Evolutionary conservation across 2,797 vertebrate genomes (phyloP).

Genomic region (Peromyscus nudipes): DNA sequence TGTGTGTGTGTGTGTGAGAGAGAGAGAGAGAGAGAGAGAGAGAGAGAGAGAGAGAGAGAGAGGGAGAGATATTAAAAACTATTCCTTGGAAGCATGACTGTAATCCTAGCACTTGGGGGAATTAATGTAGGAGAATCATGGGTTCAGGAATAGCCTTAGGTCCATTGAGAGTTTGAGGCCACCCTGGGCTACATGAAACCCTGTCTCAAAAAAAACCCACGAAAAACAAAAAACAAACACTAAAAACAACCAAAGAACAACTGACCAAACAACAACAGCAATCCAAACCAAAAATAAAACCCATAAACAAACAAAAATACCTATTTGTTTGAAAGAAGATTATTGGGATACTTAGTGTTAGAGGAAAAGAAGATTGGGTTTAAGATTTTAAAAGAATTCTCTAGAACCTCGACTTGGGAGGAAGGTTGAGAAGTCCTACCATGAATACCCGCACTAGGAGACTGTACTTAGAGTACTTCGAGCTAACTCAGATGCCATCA

Average conservation of each 20-base stretch:
- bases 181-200: not conserved
- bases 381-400: constrained; percentile 60
- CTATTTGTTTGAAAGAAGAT: constrained; percentile 13
- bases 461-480: not conserved
- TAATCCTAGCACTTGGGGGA: not conserved
- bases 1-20: too few species aligned
- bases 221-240: not conserved
- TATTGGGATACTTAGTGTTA: not conserved
- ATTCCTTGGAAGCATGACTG: constrained; percentile 3
- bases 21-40: too few species aligned
- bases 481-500: not conserved
- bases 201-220: not conserved
- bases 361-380: constrained; percentile 1
- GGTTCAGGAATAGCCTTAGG: not conserved
- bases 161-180: not conserved
- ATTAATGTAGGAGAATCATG: not conserved
- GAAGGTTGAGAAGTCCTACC: not conserved
- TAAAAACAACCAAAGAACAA: not conserved
- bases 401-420: not conserved
- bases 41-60: too few species aligned
- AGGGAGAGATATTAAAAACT: too few species aligned
- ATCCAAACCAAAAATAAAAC: not conserved
- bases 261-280: not conserved
- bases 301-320: not conserved
- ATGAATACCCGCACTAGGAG: not conserved